Evolutionary conservation across 2,888 invertebrate species (phyloP).

Genomic region (Andrena praecox): DNA sequence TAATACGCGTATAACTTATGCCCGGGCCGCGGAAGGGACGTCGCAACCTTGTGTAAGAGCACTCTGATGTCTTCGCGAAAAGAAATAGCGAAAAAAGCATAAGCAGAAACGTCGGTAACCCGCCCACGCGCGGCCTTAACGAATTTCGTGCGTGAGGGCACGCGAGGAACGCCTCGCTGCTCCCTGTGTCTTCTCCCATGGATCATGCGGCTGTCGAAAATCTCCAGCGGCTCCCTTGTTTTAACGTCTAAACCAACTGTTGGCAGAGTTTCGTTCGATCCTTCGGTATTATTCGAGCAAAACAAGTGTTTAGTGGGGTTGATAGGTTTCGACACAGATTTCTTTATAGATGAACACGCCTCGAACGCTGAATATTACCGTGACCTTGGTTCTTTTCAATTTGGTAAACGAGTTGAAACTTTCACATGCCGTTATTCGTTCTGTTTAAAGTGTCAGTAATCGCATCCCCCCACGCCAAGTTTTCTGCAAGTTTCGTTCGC

Average conservation of each 20-base stretch:
- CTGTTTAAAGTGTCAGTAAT: not conserved
- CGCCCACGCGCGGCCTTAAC: conserved; percentile 42
- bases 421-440: not conserved
- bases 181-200: conserved; percentile 4
- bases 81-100: conserved; percentile 1
- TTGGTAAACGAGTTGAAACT: not conserved
- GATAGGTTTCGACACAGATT: no score
- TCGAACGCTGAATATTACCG: no score
- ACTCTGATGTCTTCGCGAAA: conserved; percentile 27
- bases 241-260: not conserved
- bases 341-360: no score
- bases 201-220: not conserved
- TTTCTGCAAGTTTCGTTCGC: not conserved
- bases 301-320: no score
- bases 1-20: conserved; percentile 77
- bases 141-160: conserved; percentile 30
- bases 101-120: conserved; percentile 22
- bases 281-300: no score
- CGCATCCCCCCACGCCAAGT: not conserved
- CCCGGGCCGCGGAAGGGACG: conserved; percentile 64
- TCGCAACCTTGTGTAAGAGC: conserved; percentile 40
- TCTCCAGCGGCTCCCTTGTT: not conserved
- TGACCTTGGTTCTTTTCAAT: no score
- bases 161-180: conserved; percentile 33
- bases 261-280: not conserved